Percentiles rank a stretch among this genome's conserved stretches.
These are phyloP conservation scores for Anoplius nigerrimus DNA, from an alignment of 2,888 invertebrate species.

Conservation along the genomic window DNA sequence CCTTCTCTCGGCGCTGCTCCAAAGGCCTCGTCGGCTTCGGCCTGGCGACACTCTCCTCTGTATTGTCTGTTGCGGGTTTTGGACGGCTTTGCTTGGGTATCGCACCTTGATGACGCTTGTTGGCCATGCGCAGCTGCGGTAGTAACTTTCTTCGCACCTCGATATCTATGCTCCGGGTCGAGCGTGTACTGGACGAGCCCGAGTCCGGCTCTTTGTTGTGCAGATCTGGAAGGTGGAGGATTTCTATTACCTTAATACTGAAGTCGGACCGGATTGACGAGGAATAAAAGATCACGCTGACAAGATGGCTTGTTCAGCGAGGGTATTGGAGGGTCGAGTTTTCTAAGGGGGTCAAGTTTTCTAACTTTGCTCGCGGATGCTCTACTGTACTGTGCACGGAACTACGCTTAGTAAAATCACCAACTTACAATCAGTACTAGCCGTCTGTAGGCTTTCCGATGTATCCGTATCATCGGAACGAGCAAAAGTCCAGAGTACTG, in stretches of 20 bases:
- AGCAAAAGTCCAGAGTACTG: constrained; percentile 73
- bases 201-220: constrained; percentile 75
- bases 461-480: constrained; percentile 74
- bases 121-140: constrained; percentile 75
- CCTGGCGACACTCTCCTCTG: constrained; percentile 40
- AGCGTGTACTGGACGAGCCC: constrained; percentile 76
- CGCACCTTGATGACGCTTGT: constrained; percentile 82
- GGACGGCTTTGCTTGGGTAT: constrained; percentile 83
- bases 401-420: constrained; percentile 16
- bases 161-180: constrained; percentile 73
- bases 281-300: too few species aligned
- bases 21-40: constrained; percentile 76
- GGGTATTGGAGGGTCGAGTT: too few species aligned
- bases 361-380: too few species aligned
- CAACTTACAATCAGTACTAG: constrained; percentile 73
- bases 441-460: constrained; percentile 72
- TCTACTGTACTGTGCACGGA: too few species aligned
- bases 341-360: too few species aligned
- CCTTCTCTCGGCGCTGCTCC: constrained; percentile 55
- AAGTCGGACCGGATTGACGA: too few species aligned
- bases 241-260: constrained; percentile 6
- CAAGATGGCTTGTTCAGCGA: too few species aligned
- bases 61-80: constrained; percentile 54
- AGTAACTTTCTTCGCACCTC: constrained; percentile 77
- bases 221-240: constrained; percentile 67